Evolutionary conservation across 1,140 invertebrate genomes (phyloP), one percentile per base, ranked within the genome.

Genomic region (Cyclargus thomasi): DNA sequence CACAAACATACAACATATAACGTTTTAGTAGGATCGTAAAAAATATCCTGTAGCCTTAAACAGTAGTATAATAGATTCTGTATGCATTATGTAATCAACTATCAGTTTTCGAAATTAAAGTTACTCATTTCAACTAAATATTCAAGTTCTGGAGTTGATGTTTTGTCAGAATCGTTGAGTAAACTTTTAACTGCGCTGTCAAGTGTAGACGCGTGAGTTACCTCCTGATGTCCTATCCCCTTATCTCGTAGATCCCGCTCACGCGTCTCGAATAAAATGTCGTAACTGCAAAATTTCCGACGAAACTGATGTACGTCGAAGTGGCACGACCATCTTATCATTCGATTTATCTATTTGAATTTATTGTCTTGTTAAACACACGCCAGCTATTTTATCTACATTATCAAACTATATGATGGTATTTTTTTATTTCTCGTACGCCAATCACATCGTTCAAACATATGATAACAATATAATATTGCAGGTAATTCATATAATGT

Each of bases 331-430:
- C 39, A 47, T 47, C 39, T 47, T 47, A 47, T 47, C 39, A 47
- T 47, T 47, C 39, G 39, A 47, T 59, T 59, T 11, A 59, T 20
- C 55, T 20, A 59, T 59, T 59, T 11, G 20, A 59, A 59, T 20
- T 59, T 59, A 59, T 10, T 59, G 55, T 59, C 55, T 59, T 11
- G 55, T 59, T 18, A 11, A 20, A 59, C 17, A 18, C 10, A 55
- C 53, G 17, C 18, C 53, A 55, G 53, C 18, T 55, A 55, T 55
- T 55, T 55, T 55, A 55, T 55, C 53, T 55, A 17, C 55, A 59
- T 59, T 59, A 59, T 59, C 55, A 59, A 59, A 59, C 55, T 59
- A 59, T 59, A 59, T 21, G 55, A 21, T 20, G 55, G 53, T 55
- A 55, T 55, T 55, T 59, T 29, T 20, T 20, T 59, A 20, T 59